phyloP scores from a whole-genome alignment of 2,797 vertebrate species.

The Coccyzus lansbergi region DNA sequence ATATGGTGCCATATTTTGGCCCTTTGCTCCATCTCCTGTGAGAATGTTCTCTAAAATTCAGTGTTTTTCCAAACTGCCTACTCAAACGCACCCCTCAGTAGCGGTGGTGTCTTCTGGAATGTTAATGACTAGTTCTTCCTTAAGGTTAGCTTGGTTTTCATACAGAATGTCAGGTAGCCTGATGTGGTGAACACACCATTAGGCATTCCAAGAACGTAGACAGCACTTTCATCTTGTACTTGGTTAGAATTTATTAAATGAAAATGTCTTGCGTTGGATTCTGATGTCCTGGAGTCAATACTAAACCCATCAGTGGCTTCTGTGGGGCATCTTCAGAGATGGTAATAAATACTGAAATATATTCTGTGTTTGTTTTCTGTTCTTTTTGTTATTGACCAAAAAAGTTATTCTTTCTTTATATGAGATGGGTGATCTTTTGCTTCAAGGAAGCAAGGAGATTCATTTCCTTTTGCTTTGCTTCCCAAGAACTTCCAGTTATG shows the following conservation, averaged over 20 bases:
- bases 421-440: neutral
- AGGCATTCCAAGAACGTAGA: conserved; percentile 26
- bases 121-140: conserved; percentile 24
- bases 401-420: neutral
- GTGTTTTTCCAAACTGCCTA: neutral
- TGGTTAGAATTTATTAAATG: conserved; percentile 52
- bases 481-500: neutral
- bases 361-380: neutral
- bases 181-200: neutral
- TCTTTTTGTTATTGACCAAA: neutral
- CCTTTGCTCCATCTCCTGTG: neutral
- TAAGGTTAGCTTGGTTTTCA: conserved; percentile 32
- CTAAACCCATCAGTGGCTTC: neutral
- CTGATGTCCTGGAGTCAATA: conserved; percentile 2
- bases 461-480: neutral
- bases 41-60: neutral
- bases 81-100: neutral
- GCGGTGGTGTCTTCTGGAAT: neutral
- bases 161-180: neutral
- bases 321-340: neutral
- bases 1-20: neutral
- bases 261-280: neutral
- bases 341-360: neutral
- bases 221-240: conserved; percentile 37
- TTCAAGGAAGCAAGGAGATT: neutral